These are phyloP conservation scores for Coranthus polyacanthus DNA, from an alignment of 2,797 vertebrate genomes.

Conservation along the genomic window DNA sequence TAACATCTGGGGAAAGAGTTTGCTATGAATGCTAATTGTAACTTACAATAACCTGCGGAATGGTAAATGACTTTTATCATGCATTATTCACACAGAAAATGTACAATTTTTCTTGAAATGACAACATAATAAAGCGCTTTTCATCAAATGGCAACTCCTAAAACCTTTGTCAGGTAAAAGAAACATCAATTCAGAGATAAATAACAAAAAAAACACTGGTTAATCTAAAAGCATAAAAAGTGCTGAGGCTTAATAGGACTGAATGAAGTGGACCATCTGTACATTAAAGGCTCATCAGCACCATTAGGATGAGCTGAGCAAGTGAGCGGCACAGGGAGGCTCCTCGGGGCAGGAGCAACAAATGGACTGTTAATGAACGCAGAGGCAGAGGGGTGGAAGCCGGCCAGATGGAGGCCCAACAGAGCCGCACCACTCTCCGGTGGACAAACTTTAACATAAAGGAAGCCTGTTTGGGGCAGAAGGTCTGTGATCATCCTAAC, in stretches of 20 bases:
- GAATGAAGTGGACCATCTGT: constrained; percentile 64
- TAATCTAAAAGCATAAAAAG: constrained; percentile 45
- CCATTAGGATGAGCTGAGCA: constrained; percentile 56
- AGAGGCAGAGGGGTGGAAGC: constrained; percentile 23
- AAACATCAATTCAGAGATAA: constrained; percentile 21
- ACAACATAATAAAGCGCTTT: constrained; percentile 4
- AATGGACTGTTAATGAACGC: constrained; percentile 64
- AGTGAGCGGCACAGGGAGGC: constrained; percentile 43
- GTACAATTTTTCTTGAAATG: constrained; percentile 9
- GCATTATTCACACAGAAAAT: constrained; percentile 35
- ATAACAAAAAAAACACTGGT: constrained; percentile 16
- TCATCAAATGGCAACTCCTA: neutral
- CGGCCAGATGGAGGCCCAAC: constrained; percentile 36
- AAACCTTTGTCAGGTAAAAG: constrained; percentile 8
- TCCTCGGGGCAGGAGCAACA: constrained; percentile 61
- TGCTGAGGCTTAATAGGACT: constrained; percentile 38
- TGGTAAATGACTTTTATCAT: constrained; percentile 30
- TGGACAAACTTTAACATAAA: constrained; percentile 43
- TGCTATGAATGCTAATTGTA: constrained; percentile 52
- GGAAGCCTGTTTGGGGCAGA: constrained; percentile 18
- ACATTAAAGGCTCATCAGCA: constrained; percentile 71
- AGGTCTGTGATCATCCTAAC: constrained; percentile 29
- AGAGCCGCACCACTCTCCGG: constrained; percentile 25
- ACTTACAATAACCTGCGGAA: constrained; percentile 39
- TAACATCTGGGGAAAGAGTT: constrained; percentile 44